Percentiles rank a stretch among this genome's conserved stretches.
These are phyloP conservation scores for Leucozona laternaria DNA, from an alignment of 2,888 invertebrate species.

Conservation along the genomic window DNA sequence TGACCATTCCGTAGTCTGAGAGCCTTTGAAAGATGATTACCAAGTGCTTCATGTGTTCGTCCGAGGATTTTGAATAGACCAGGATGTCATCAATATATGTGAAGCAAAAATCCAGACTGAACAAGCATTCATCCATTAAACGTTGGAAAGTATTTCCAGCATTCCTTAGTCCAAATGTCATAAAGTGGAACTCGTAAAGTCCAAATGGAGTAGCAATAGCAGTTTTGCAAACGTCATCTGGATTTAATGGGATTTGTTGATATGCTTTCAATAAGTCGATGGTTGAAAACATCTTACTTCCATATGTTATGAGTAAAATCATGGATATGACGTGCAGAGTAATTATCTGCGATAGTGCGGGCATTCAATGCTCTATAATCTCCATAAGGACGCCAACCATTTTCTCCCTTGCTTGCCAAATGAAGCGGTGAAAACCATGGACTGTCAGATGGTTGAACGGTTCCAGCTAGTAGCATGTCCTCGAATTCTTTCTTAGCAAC, in stretches of 20 bases:
- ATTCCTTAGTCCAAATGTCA: too few species aligned
- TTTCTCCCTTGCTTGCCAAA: not conserved
- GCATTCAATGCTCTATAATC: slow-evolving; percentile 8
- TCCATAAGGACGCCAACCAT: slow-evolving; percentile 5
- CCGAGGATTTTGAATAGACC: not conserved
- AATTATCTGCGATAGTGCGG: slow-evolving; percentile 4
- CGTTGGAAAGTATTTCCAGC: too few species aligned
- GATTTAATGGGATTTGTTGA: slow-evolving; percentile 9
- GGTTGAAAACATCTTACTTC: slow-evolving; percentile 18
- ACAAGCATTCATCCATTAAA: too few species aligned
- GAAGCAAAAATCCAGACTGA: not conserved
- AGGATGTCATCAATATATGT: not conserved
- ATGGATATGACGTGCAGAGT: slow-evolving; percentile 2
- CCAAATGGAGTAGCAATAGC: slow-evolving; percentile 11
- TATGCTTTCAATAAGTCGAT: slow-evolving; percentile 21
- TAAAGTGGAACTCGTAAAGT: not conserved
- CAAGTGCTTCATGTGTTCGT: not conserved
- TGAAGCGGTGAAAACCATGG: slow-evolving; percentile 12
- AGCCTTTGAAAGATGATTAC: not conserved
- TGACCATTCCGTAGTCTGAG: slow-evolving; percentile 1
- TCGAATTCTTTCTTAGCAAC: not conserved
- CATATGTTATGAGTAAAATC: not conserved
- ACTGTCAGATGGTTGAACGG: not conserved
- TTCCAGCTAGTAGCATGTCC: slow-evolving; percentile 13
- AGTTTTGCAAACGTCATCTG: not conserved